A percentile compares a stretch with the other conserved stretches of the same genome.
Evolutionary conservation across 1,140 invertebrate species (phyloP).

Genomic region (Asbolus verrucosus): DNA sequence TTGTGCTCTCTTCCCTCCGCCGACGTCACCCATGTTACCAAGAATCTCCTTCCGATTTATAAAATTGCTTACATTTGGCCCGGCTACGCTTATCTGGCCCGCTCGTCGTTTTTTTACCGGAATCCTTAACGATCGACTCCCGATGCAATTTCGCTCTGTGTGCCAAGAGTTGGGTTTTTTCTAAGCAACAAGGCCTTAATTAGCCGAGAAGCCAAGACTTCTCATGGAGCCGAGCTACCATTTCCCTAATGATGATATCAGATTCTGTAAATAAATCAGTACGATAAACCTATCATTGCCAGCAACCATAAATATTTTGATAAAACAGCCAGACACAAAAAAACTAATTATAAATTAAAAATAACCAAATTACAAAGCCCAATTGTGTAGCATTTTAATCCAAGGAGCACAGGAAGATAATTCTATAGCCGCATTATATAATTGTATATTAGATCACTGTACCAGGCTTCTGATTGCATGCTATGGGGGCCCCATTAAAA

Average conservation of each 20-base stretch:
- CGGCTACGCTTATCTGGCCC: neutral
- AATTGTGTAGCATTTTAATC: neutral
- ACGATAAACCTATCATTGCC: no score
- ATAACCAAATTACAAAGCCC: slow-evolving; percentile 35
- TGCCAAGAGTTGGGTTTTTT: no score
- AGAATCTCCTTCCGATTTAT: neutral
- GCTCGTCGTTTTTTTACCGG: no score
- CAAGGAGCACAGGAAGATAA: slow-evolving; percentile 38
- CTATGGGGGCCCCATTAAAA: slow-evolving; percentile 54
- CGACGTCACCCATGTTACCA: slow-evolving; percentile 10
- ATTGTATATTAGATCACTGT: slow-evolving; percentile 52
- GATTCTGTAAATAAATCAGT: no score
- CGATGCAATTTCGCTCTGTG: no score
- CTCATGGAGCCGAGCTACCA: no score
- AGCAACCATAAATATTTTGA: no score
- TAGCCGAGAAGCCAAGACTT: no score
- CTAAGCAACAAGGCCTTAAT: no score
- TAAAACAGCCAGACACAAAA: no score
- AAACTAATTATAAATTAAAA: slow-evolving; percentile 1
- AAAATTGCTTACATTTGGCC: slow-evolving; percentile 16
- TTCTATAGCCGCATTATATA: slow-evolving; percentile 51
- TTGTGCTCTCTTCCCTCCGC: slow-evolving; percentile 28
- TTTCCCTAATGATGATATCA: no score
- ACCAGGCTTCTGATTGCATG: slow-evolving; percentile 51
- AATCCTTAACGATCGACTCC: no score